Base-by-base conservation (phyloP, 2,888 invertebrate species). In the Pterostichus niger region DNA sequence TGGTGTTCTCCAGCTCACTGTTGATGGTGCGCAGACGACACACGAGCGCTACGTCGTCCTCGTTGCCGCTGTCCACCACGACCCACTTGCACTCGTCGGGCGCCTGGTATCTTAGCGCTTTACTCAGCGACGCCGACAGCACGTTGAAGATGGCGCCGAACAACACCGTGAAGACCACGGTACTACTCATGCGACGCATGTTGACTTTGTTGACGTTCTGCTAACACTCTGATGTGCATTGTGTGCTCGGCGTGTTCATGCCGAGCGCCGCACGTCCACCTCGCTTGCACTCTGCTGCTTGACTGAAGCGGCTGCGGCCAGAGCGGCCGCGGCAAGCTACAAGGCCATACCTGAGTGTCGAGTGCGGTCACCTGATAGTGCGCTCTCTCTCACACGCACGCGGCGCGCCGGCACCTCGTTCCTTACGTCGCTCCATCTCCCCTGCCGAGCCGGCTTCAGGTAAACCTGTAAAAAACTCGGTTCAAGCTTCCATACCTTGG, bases 21-120 rank as follows among this genome's bases (percentile, higher is more conserved):
- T 95, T 95, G 90, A 95, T 95, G 87, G 95, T 95, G 86, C 94
- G 92, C 85, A 95, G 90, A 85, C 94, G 91, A 88, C 95, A 95
- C 86, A 94, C 94, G 85, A 95, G 91, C 31, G 95, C 94, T 75
- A 95, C 95, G 87, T 92, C 92, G 87, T 92, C 92, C 86, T 92
- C 93, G 87, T 92, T 92, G 87, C 92, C 93, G 86, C 92, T 92
- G 87, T 92, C 92, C 88, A 94, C 94, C 85, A 94, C 93, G 86
- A 94, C 93, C 95, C 95, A 95, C 87, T 94, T 94, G 91, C 95
- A 95, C 90, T 95, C 95, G 90, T 95, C 95, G 85, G 95, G 95
- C 87, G 95, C 95, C 88, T 95, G 95, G 90, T 95, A 95, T 85
- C 95, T 93, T 56, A 90, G 86, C 85, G 93, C 92, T 87, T 93